phyloP scores from a whole-genome alignment of 2,888 invertebrate species.

The Fragum sueziense region DNA sequence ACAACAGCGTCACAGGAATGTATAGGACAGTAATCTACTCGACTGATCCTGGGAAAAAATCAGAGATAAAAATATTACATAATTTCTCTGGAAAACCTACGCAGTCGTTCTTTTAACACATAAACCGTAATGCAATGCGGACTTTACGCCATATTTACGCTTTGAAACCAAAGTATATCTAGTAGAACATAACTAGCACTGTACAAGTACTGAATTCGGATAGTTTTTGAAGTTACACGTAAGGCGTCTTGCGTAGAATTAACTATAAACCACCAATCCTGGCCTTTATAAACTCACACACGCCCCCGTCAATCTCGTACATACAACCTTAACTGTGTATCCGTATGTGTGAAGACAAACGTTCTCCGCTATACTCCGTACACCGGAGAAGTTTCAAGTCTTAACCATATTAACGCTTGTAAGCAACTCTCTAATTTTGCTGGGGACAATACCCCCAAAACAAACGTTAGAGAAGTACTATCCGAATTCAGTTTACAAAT shows the following conservation, averaged over 20 bases:
- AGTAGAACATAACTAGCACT: not conserved
- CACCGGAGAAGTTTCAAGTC: not conserved
- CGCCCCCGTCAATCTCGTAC: not conserved
- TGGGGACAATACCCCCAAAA: not conserved
- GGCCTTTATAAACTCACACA: not conserved
- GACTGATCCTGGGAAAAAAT: constrained; percentile 1
- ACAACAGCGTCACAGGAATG: too few relatives aligned
- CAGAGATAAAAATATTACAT: constrained; percentile 3
- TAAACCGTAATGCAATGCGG: not conserved
- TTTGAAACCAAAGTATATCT: not conserved
- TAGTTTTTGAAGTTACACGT: not conserved
- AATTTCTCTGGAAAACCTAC: not conserved
- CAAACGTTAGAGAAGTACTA: not conserved
- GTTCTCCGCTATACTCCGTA: constrained; percentile 1
- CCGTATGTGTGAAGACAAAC: not conserved
- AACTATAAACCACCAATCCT: not conserved
- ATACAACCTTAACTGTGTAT: not conserved
- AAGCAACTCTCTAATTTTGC: not conserved
- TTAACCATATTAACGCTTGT: not conserved
- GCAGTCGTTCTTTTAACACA: not conserved
- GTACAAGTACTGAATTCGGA: not conserved
- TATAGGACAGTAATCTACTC: too few relatives aligned
- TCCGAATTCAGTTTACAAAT: constrained; percentile 24
- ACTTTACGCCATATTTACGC: not conserved
- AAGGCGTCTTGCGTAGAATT: not conserved